phyloP scores from a whole-genome alignment of 2,797 vertebrate genomes.

The Bradypodion ventrale region DNA sequence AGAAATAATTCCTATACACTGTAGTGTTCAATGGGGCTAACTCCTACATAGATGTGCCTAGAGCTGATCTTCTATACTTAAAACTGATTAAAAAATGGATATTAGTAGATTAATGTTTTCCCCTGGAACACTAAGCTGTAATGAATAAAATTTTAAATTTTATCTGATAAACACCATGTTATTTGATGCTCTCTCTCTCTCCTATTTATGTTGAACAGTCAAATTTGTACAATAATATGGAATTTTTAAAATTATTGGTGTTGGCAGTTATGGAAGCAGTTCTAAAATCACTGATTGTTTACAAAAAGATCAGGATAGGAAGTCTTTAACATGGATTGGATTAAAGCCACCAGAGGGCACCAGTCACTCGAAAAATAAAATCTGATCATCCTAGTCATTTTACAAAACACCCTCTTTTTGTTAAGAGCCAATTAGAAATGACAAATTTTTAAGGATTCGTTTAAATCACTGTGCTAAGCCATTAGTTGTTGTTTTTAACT shows the following conservation, averaged over 20 bases:
- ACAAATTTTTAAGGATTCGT: background rate
- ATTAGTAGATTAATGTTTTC: too few relatives aligned
- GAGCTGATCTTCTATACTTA: too few relatives aligned
- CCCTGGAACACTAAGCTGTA: background rate
- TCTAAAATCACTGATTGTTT: background rate
- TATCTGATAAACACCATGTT: too few relatives aligned
- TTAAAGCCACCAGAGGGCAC: constrained; percentile 61
- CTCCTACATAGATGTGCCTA: too few relatives aligned
- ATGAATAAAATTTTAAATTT: background rate
- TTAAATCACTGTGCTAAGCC: background rate
- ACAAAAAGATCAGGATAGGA: background rate
- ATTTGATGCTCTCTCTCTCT: background rate
- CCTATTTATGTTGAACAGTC: background rate
- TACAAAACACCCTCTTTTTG: accelerated
- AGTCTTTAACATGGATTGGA: background rate
- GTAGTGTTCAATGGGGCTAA: too few relatives aligned
- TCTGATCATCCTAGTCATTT: background rate
- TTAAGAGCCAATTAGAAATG: background rate
- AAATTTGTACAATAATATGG: background rate
- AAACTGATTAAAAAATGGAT: too few relatives aligned
- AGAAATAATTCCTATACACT: too few relatives aligned
- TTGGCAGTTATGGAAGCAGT: background rate
- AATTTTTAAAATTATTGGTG: background rate
- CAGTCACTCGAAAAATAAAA: constrained; percentile 42
- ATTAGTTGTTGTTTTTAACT: constrained; percentile 7